phyloP scores from a whole-genome alignment of 2,797 vertebrate genomes.

The Limnodromus scolopaceus region DNA sequence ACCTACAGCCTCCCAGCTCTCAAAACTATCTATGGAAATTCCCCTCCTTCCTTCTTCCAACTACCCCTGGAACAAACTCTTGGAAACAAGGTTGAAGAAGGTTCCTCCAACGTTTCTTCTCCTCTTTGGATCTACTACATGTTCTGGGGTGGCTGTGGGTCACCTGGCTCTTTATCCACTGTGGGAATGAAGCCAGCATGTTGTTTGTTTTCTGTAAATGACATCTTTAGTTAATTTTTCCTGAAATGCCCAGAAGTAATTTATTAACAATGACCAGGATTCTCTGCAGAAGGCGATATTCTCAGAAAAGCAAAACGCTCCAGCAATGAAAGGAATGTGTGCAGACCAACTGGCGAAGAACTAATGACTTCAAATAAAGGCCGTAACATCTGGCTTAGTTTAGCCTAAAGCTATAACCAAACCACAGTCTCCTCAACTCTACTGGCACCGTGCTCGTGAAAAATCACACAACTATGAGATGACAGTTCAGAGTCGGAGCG shows the following conservation, averaged over 20 bases:
- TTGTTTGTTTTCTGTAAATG: neutral
- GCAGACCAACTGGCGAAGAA: neutral
- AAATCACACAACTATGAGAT: neutral
- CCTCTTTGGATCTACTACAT: neutral
- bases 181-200: rapidly evolving
- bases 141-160: neutral
- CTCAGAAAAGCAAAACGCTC: slow-evolving; percentile 3
- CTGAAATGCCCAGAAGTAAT: neutral
- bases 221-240: neutral
- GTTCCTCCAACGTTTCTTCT: neutral
- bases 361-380: slow-evolving; percentile 9
- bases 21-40: neutral
- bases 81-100: neutral
- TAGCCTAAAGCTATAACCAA: slow-evolving; percentile 56
- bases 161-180: neutral
- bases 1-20: neutral
- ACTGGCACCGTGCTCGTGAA: neutral
- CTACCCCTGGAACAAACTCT: neutral
- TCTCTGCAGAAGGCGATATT: slow-evolving; percentile 27
- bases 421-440: slow-evolving; percentile 60
- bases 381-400: slow-evolving; percentile 63
- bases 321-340: slow-evolving; percentile 50
- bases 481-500: neutral
- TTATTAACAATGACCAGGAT: slow-evolving; percentile 5
- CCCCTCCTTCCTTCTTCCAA: neutral